These are phyloP conservation scores for Drosophila multiciliata DNA, from an alignment of 2,888 invertebrate species.

Conservation along the genomic window DNA sequence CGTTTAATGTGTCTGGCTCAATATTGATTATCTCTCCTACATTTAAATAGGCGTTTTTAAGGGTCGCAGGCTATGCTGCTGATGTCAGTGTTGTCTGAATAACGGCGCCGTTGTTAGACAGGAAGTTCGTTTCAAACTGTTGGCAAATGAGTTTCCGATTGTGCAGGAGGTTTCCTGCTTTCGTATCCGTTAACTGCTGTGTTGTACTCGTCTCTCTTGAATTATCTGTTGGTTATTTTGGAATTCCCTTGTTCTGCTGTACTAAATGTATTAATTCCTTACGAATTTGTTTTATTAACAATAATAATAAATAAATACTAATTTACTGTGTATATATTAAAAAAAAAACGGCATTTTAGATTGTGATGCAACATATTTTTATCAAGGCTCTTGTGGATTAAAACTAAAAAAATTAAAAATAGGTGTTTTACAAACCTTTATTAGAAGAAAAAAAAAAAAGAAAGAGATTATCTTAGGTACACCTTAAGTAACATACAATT, in stretches of 20 bases:
- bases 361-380: no score
- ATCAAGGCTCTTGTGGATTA: no score
- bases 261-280: background rate
- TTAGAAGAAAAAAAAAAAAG: background rate
- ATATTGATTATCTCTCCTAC: background rate
- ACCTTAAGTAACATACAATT: background rate
- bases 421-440: background rate
- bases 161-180: constrained; percentile 53
- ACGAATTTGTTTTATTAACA: background rate
- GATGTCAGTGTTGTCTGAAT: background rate
- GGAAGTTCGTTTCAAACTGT: constrained; percentile 70
- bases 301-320: background rate
- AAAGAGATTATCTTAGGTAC: no score
- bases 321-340: background rate
- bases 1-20: constrained; percentile 1
- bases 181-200: background rate
- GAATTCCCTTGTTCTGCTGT: background rate
- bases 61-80: background rate
- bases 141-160: constrained; percentile 74
- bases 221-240: background rate
- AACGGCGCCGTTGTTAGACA: constrained; percentile 47
- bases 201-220: background rate
- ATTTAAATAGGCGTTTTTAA: background rate
- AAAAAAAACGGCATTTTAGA: background rate
- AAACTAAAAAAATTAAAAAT: background rate